Evolutionary conservation across 2,888 invertebrate species (phyloP).

Genomic region (Muschampia plurimacula): DNA sequence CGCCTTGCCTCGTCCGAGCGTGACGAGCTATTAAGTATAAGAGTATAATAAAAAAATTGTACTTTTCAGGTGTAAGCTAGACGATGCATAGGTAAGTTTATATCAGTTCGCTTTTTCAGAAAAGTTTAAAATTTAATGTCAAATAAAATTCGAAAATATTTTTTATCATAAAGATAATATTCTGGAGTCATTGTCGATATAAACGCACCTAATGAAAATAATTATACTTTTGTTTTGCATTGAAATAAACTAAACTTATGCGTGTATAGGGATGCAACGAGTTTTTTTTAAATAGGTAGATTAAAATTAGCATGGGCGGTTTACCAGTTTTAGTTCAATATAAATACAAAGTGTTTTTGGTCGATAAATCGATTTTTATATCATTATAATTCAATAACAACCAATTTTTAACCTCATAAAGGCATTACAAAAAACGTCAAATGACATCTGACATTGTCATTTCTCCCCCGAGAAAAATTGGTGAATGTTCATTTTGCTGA

Average conservation of each 20-base stretch:
- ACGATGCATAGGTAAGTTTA: slow-evolving; percentile 46
- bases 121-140: background rate
- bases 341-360: too few relatives aligned
- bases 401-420: too few relatives aligned
- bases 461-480: too few relatives aligned
- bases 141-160: background rate
- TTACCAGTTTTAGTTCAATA: too few relatives aligned
- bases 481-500: too few relatives aligned
- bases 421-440: too few relatives aligned
- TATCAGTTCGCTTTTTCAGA: slow-evolving; percentile 50
- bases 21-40: background rate
- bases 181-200: slow-evolving; percentile 51
- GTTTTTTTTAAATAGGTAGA: background rate
- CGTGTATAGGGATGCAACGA: slow-evolving; percentile 23
- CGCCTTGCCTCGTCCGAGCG: too few relatives aligned
- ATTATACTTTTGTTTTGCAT: slow-evolving; percentile 12
- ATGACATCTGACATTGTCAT: too few relatives aligned
- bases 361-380: too few relatives aligned
- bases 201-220: slow-evolving; percentile 2
- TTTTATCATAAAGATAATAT: slow-evolving; percentile 41
- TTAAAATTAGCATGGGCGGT: too few relatives aligned
- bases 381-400: too few relatives aligned
- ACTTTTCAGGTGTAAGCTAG: slow-evolving; percentile 67
- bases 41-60: slow-evolving; percentile 58
- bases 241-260: slow-evolving; percentile 6